Evolutionary conservation across 2,888 invertebrate species (phyloP).

Genomic region (Tinea pellionella): DNA sequence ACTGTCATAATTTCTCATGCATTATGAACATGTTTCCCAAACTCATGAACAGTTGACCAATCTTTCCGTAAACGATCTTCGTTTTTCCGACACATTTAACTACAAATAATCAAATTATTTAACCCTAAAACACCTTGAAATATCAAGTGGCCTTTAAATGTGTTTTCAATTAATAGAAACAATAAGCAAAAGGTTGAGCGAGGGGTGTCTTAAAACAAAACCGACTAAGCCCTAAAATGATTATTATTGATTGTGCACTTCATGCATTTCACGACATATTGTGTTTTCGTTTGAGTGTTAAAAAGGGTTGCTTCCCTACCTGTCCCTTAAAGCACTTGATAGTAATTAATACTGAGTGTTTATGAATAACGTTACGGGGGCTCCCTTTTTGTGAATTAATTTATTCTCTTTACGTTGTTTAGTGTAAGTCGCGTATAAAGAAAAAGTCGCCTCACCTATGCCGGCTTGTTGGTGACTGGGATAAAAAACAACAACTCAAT

Average conservation of each 20-base stretch:
- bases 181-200: conserved; percentile 21
- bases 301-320: conserved; percentile 7
- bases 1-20: too few species aligned
- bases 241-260: conserved; percentile 12
- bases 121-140: background rate
- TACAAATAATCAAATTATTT: background rate
- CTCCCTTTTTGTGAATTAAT: background rate
- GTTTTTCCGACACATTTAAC: too few species aligned
- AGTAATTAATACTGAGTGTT: background rate
- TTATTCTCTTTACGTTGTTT: background rate
- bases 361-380: background rate
- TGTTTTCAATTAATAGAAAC: background rate
- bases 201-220: conserved; percentile 45
- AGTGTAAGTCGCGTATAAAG: too few species aligned
- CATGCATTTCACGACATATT: conserved; percentile 7
- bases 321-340: background rate
- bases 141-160: background rate
- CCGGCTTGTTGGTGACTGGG: too few species aligned
- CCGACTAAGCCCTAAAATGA: conserved; percentile 14
- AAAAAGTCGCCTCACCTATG: too few species aligned
- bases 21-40: too few species aligned
- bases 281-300: background rate
- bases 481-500: too few species aligned
- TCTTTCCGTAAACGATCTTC: too few species aligned
- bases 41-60: too few species aligned